A percentile compares a stretch with the other conserved stretches of the same genome.
Conservation (phyloP, 1,140 invertebrate genomes). For the Aphelenchoides besseyi region DNA sequence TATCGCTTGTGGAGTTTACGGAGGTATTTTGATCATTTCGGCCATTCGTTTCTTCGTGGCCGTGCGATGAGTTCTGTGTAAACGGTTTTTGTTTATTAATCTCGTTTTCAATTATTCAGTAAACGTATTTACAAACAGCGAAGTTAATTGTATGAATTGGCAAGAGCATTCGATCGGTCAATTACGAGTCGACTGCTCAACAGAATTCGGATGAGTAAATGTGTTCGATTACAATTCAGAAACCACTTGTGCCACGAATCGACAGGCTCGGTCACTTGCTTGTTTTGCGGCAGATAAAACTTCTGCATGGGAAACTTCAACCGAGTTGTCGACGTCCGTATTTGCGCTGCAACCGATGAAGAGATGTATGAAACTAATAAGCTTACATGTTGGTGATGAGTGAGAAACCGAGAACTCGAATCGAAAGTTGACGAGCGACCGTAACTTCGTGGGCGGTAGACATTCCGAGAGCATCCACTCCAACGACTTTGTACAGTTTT, state of each 20-base stretch:
- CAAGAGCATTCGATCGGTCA: background rate
- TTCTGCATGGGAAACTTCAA: slow-evolving; percentile 58
- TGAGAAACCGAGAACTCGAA: slow-evolving; percentile 65
- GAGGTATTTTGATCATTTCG: background rate
- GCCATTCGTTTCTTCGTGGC: slow-evolving; percentile 1
- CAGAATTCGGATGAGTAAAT: background rate
- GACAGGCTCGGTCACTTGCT: slow-evolving; percentile 32
- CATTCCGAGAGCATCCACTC: slow-evolving; percentile 64
- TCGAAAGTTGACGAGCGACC: slow-evolving; percentile 66
- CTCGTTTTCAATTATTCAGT: background rate
- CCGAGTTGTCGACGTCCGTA: slow-evolving; percentile 49
- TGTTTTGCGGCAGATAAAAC: slow-evolving; percentile 50
- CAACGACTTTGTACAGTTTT: slow-evolving; percentile 38
- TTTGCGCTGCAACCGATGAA: slow-evolving; percentile 45
- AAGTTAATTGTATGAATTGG: background rate
- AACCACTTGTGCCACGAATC: slow-evolving; percentile 12
- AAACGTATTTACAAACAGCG: background rate
- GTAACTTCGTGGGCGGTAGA: slow-evolving; percentile 67
- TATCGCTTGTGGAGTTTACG: slow-evolving; percentile 12
- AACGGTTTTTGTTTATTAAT: slow-evolving; percentile 4
- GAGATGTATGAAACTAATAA: slow-evolving; percentile 14
- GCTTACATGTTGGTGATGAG: slow-evolving; percentile 65
- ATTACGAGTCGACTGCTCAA: background rate
- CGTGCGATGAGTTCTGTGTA: background rate
- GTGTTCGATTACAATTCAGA: background rate